phyloP scores from a whole-genome alignment of 2,797 vertebrate species.

The Karalla daura region DNA sequence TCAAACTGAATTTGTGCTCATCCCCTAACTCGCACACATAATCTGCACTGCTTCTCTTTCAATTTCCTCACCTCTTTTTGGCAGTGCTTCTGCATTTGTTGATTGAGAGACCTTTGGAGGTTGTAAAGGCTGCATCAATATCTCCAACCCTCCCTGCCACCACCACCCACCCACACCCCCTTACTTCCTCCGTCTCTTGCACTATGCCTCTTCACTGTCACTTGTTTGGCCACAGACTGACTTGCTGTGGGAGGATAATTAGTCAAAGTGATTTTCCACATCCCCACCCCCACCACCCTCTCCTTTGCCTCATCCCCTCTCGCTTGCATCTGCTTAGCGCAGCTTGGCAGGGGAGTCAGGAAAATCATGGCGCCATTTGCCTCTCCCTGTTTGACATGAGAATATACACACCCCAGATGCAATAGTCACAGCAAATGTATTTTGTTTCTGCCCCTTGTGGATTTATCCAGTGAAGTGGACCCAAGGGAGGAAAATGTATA shows the following conservation, averaged over 20 bases:
- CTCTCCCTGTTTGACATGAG: slow-evolving; percentile 16
- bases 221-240: slow-evolving; percentile 63
- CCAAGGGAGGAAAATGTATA: not conserved
- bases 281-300: not conserved
- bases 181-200: not conserved
- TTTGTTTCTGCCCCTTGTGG: not conserved
- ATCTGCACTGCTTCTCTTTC: slow-evolving; percentile 52
- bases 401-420: slow-evolving; percentile 16
- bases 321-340: slow-evolving; percentile 57
- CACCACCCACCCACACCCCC: not conserved
- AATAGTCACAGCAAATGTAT: not conserved
- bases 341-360: slow-evolving; percentile 41
- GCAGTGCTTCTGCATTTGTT: slow-evolving; percentile 55
- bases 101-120: slow-evolving; percentile 59
- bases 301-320: not conserved
- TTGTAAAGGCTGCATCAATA: slow-evolving; percentile 30
- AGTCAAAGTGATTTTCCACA: slow-evolving; percentile 74
- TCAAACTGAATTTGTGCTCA: not conserved
- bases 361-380: slow-evolving; percentile 28
- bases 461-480: not conserved
- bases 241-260: slow-evolving; percentile 69
- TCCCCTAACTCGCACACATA: not conserved
- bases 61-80: slow-evolving; percentile 39
- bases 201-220: slow-evolving; percentile 38
- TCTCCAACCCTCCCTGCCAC: too few relatives aligned